These are phyloP conservation scores for Thyatira batis DNA, from an alignment of 2,888 invertebrate genomes.

Conservation along the genomic window DNA sequence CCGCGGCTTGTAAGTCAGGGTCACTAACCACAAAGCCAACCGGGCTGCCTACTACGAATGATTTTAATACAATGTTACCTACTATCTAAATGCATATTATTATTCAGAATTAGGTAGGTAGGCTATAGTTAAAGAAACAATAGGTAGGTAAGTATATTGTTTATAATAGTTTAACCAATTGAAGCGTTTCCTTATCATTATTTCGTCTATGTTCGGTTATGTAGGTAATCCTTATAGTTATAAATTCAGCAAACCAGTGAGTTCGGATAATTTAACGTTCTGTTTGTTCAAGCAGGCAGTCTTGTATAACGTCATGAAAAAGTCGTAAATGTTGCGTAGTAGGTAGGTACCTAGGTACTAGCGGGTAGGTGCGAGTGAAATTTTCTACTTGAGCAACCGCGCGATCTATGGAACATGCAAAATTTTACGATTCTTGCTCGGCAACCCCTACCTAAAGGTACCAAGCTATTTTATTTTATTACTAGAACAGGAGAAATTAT, in stretches of 20 bases:
- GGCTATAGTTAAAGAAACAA: too few species aligned
- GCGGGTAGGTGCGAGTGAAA: constrained; percentile 63
- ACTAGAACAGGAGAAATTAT: constrained; percentile 45
- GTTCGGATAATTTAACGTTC: constrained; percentile 58
- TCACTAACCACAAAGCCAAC: too few species aligned
- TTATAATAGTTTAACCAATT: too few species aligned
- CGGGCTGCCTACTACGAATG: too few species aligned
- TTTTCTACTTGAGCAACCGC: constrained; percentile 63
- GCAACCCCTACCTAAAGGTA: constrained; percentile 33
- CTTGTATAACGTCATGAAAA: constrained; percentile 68
- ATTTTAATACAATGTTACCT: too few species aligned
- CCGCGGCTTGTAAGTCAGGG: too few species aligned
- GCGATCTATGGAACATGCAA: constrained; percentile 64
- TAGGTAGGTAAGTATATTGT: too few species aligned
- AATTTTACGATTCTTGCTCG: constrained; percentile 63
- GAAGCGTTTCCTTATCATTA: too few species aligned
- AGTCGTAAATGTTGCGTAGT: constrained; percentile 69
- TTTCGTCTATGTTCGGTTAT: too few species aligned
- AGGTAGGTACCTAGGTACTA: too few species aligned
- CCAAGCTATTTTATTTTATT: constrained; percentile 50
- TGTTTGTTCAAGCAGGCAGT: constrained; percentile 54
- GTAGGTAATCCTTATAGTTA: constrained; percentile 23
- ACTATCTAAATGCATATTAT: too few species aligned
- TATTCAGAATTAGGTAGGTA: too few species aligned
- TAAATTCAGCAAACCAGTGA: constrained; percentile 36